Evolutionary conservation across 2,113 vertebrate genomes (phyloP).

Genomic region (Loxodonta africana): DNA sequence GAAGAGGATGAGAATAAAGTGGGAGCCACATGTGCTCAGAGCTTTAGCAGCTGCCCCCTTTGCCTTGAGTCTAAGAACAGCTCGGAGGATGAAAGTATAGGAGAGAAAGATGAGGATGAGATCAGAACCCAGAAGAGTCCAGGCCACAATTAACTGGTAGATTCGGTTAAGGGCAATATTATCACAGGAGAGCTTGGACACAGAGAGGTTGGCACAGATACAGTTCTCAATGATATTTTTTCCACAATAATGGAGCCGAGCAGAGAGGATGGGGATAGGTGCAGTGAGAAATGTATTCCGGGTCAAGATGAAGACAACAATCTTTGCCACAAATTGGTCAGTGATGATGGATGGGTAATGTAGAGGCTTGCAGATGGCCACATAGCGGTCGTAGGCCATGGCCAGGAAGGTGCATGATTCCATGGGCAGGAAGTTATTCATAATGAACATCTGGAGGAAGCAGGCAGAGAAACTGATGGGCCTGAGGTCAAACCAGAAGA

Average conservation of each 20-base stretch:
- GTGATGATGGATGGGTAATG: constrained; percentile 73
- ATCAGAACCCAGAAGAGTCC: constrained; percentile 49
- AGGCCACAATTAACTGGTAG: constrained; percentile 64
- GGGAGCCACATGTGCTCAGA: constrained; percentile 51
- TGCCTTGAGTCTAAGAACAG: constrained; percentile 18
- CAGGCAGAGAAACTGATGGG: too few relatives aligned
- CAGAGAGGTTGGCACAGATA: constrained; percentile 73
- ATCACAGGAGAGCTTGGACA: constrained; percentile 76
- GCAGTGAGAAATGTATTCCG: constrained; percentile 67
- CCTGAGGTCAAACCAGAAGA: too few relatives aligned
- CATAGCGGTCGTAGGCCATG: constrained; percentile 80
- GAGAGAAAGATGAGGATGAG: constrained; percentile 61
- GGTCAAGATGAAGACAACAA: constrained; percentile 65
- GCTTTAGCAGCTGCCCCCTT: constrained; percentile 3
- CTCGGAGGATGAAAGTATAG: constrained; percentile 15
- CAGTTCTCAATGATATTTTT: constrained; percentile 67
- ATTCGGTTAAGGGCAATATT: constrained; percentile 43
- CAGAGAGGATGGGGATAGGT: constrained; percentile 74
- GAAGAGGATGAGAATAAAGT: constrained; percentile 60
- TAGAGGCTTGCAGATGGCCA: constrained; percentile 86
- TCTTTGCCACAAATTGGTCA: not conserved
- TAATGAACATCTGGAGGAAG: constrained; percentile 27
- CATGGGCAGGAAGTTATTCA: constrained; percentile 79
- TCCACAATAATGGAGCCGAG: constrained; percentile 59
- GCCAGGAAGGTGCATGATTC: constrained; percentile 83